Evolutionary conservation across 2,888 invertebrate species (phyloP), one percentile per base, ranked within the genome.

Genomic region (Melolontha melolontha): DNA sequence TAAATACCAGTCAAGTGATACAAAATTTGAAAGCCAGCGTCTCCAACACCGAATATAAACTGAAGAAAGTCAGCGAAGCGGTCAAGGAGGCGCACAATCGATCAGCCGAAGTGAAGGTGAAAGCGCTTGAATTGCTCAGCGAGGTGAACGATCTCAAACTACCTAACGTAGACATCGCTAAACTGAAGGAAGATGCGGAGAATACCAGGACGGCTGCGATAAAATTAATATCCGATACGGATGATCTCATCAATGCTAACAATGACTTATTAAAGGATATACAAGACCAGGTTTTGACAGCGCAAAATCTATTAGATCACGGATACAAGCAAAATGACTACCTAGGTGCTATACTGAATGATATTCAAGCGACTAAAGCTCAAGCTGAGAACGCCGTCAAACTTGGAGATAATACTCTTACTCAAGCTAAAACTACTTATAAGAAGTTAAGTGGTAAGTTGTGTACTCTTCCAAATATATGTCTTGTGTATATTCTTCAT

Each of bases 341-440:
- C 65, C 89, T 95, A 1, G 92, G 94, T 75, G 92, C 92, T 71
- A 86, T 96, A 8, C 81, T 96, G 66, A 90, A 91, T 0, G 92
- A 93, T 70, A 90, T 95, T 6, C 92, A 94, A 77, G 89, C 88
- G 17, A 89, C 92, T 0, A 89, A 91, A 63, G 90, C 87, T 4
- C 90, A 89, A 76, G 97, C 97, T 0, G 89, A 89, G 67, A 90
- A 92, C 62, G 97, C 97, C 1, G 93, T 97, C 0, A 88, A 91
- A 66, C 88, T 92, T 62, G 96, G 96, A 1, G 94, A 97, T 76
- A 89, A 89, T 74, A 94, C 93, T 0, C 84, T 95, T 6, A 87
- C 88, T 71, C 92, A 94, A 78, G 96, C 93, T 2, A 90, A 92
- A 77, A 89, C 91, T 63, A 96, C 95, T 0, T 89, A 92, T 70